phyloP scores from a whole-genome alignment of 2,797 vertebrate genomes.

The Tympanoctomys barrerae region DNA sequence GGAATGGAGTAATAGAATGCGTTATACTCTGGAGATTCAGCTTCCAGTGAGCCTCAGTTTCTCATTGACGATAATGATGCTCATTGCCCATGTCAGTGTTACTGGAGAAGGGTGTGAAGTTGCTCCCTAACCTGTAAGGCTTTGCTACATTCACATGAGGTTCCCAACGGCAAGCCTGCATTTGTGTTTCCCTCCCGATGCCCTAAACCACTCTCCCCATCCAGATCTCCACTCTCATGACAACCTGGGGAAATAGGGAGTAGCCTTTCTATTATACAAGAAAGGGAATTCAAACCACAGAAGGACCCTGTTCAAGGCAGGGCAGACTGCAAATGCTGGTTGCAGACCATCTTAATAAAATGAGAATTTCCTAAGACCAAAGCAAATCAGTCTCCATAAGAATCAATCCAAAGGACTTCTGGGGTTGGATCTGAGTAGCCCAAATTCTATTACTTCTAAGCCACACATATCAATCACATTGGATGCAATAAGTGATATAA shows the following conservation, averaged over 20 bases:
- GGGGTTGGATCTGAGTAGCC: background rate
- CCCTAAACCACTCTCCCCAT: background rate
- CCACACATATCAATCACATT: background rate
- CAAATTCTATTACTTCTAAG: conserved; percentile 27
- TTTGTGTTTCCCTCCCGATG: background rate
- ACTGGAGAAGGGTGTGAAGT: background rate
- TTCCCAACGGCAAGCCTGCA: background rate
- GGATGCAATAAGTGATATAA: background rate
- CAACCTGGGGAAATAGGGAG: background rate
- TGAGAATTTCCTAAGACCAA: background rate
- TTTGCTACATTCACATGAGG: background rate
- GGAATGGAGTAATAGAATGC: conserved; percentile 30
- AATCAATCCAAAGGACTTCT: background rate
- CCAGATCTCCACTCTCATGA: background rate
- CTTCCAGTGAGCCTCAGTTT: background rate
- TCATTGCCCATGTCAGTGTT: background rate
- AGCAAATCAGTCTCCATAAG: conserved; percentile 3
- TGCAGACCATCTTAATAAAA: background rate
- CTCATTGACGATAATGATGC: background rate
- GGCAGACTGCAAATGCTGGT: background rate
- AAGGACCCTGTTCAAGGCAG: background rate
- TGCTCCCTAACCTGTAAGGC: background rate
- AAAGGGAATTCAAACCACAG: background rate
- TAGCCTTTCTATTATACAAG: background rate
- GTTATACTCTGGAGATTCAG: background rate